phyloP scores from a whole-genome alignment of 37 sponge, comb jelly and placozoan genomes.

The Geodia barretti region DNA sequence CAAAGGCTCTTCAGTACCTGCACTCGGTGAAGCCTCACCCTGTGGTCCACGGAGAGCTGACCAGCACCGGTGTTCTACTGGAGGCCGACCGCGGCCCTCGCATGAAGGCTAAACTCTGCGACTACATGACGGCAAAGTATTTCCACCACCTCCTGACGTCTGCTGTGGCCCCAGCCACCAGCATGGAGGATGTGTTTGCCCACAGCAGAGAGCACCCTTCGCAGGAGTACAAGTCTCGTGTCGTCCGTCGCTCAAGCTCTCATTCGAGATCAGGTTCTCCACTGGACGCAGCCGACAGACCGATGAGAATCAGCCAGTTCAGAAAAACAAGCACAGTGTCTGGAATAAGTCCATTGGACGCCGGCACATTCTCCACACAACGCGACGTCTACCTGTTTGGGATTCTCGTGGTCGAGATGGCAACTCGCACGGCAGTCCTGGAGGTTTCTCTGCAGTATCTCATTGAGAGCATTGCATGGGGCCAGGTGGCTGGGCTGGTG shows the following conservation, averaged over 20 bases:
- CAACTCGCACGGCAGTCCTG: conserved; percentile 31
- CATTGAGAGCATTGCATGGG: conserved; percentile 57
- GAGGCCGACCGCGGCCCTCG: conserved; percentile 9
- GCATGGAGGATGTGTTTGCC: neutral
- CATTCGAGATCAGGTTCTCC: neutral
- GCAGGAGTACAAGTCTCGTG: neutral
- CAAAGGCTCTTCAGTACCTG: conserved; percentile 70
- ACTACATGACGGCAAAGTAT: conserved; percentile 76
- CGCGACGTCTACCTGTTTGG: conserved; percentile 68
- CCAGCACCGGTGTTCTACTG: conserved; percentile 71
- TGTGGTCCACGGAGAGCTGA: conserved; percentile 80
- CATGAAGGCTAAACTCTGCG: conserved; percentile 76
- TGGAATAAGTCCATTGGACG: conserved; percentile 4
- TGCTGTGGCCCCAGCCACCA: conserved; percentile 2
- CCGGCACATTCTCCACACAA: conserved; percentile 23
- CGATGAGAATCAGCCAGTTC: neutral
- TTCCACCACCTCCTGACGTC: conserved; percentile 7
- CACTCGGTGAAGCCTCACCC: conserved; percentile 72
- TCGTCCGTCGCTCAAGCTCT: neutral
- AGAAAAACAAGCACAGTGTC: conserved; percentile 23
- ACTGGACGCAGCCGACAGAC: neutral
- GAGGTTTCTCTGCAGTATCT: conserved; percentile 41
- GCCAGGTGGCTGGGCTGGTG: conserved; percentile 3
- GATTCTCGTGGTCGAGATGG: conserved; percentile 61
- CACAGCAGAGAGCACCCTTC: neutral